A percentile compares a stretch with the other conserved stretches of the same genome.
phyloP scores from a whole-genome alignment of 2,888 invertebrate genomes.

The Alsophila aescularia region DNA sequence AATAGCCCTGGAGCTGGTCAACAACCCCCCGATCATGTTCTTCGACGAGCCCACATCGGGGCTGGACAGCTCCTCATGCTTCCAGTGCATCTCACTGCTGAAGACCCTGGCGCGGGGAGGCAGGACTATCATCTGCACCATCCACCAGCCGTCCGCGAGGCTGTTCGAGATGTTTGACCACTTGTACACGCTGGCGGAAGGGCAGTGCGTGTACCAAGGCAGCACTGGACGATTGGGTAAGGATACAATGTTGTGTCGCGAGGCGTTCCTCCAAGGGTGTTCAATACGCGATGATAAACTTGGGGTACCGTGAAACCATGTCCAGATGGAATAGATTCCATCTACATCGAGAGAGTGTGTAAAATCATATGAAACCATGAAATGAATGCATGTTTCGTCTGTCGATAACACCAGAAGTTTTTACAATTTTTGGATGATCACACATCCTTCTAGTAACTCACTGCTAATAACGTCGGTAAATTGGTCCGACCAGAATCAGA shows the following conservation, averaged over 20 bases:
- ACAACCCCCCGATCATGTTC: slow-evolving; percentile 99
- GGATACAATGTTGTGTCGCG: slow-evolving; percentile 18
- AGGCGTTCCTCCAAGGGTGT: too few species aligned
- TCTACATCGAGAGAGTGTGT: too few species aligned
- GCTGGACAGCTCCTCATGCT: slow-evolving; percentile 97
- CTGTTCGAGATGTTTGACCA: slow-evolving; percentile 98
- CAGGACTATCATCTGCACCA: slow-evolving; percentile 97
- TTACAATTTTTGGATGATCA: too few species aligned
- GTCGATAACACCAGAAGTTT: too few species aligned
- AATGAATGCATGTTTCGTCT: too few species aligned
- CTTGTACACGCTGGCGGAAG: slow-evolving; percentile 96
- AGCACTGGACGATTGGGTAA: slow-evolving; percentile 93
- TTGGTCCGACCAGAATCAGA: too few species aligned
- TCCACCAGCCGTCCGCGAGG: slow-evolving; percentile 98
- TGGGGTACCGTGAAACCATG: too few species aligned
- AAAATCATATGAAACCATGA: too few species aligned
- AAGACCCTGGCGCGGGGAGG: slow-evolving; percentile 96
- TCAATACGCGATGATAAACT: too few species aligned
- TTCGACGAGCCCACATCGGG: slow-evolving; percentile 97
- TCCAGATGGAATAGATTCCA: too few species aligned
- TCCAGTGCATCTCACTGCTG: slow-evolving; percentile 95
- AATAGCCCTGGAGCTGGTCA: slow-evolving; percentile 96
- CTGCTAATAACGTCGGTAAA: too few species aligned
- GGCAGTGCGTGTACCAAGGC: slow-evolving; percentile 97
- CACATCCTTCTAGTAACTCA: too few species aligned